A percentile compares a stretch with the other conserved stretches of the same genome.
These are phyloP conservation scores for Polydrusus tereticollis DNA, from an alignment of 2,888 invertebrate species.

Conservation along the genomic window DNA sequence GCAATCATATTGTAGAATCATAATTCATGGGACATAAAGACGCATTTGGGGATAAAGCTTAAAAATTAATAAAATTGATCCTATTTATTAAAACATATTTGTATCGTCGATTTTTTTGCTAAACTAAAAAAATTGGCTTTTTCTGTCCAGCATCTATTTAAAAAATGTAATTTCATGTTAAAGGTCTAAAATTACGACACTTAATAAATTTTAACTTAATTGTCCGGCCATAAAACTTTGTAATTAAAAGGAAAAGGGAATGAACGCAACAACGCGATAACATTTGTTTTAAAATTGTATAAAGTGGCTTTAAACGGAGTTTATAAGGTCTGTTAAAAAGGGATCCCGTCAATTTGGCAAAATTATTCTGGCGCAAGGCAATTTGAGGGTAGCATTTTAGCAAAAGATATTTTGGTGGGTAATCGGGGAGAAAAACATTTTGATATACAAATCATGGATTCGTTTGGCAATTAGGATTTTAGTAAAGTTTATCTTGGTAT, in stretches of 20 bases:
- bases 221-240: constrained; percentile 6
- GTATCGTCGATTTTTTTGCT: no score
- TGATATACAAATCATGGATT: background rate
- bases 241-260: constrained; percentile 11
- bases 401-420: background rate
- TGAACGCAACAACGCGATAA: background rate
- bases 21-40: no score
- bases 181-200: background rate
- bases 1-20: no score
- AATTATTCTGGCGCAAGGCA: background rate
- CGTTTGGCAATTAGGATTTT: background rate
- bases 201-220: background rate
- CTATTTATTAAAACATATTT: no score
- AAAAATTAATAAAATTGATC: no score
- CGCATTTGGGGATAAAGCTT: no score
- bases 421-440: background rate
- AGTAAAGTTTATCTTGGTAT: background rate
- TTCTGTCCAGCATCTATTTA: no score
- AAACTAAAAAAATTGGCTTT: no score
- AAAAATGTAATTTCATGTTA: constrained; percentile 4
- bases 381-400: background rate
- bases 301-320: constrained; percentile 6
- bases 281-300: constrained; percentile 6
- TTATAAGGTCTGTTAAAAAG: constrained; percentile 10
- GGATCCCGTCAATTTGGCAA: constrained; percentile 2